phyloP scores from a whole-genome alignment of 2,113 vertebrate species.

The Conger conger region DNA sequence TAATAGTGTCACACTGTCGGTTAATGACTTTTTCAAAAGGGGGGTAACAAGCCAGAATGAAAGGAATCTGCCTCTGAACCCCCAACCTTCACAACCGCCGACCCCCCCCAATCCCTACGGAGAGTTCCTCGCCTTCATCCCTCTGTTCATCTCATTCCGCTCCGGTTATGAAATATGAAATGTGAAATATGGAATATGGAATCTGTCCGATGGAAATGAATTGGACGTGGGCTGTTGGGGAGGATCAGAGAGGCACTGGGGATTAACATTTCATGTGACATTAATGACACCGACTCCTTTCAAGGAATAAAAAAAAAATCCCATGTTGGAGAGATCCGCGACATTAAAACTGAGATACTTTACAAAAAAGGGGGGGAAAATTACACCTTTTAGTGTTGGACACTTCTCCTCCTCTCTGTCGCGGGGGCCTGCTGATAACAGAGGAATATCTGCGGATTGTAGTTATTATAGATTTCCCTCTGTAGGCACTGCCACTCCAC shows the following conservation, averaged over 20 bases:
- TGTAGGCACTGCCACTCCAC: not conserved
- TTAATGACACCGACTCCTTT: not conserved
- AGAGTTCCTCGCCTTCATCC: not conserved
- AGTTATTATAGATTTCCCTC: not conserved
- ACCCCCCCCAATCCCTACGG: not conserved
- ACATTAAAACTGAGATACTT: not conserved
- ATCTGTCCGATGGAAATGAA: not conserved
- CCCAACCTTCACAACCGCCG: not conserved
- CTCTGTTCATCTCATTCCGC: not conserved
- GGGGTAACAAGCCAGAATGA: not conserved
- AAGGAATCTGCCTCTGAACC: not conserved
- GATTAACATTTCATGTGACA: conserved; percentile 2
- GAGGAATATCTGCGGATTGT: not conserved
- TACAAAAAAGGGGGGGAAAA: not conserved
- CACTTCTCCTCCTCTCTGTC: not conserved
- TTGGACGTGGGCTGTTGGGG: not conserved
- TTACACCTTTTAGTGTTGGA: not conserved
- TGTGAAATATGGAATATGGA: not conserved
- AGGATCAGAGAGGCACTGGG: not conserved
- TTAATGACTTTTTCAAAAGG: not conserved
- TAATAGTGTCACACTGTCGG: not conserved
- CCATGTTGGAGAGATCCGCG: not conserved
- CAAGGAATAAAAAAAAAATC: not conserved
- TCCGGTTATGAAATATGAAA: not conserved
- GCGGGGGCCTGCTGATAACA: not conserved